Conservation (phyloP, 2,797 vertebrate species). For the Neopelma chrysocephalum region DNA sequence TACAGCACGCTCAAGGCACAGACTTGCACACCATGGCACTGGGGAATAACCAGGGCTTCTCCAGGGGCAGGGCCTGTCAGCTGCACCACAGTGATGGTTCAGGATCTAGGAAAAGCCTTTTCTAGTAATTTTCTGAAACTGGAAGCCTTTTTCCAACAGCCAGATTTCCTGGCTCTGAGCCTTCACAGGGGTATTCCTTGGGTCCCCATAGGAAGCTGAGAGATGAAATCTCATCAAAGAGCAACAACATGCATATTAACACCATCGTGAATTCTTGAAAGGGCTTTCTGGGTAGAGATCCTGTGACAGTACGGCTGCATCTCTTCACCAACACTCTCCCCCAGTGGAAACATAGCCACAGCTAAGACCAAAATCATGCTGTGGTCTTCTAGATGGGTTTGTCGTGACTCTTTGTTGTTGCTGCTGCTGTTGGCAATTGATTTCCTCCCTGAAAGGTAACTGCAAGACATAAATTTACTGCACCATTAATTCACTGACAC, state of each 20-base stretch:
- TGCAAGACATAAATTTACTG: background rate
- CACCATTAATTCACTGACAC: background rate
- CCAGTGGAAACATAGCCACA: background rate
- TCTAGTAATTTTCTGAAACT: background rate
- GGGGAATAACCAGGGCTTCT: background rate
- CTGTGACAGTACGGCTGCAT: background rate
- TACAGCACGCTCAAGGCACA: background rate
- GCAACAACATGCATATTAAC: background rate
- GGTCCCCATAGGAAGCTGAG: background rate
- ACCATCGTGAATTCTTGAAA: background rate
- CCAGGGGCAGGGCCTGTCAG: background rate
- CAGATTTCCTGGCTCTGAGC: background rate
- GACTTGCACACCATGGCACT: fast-evolving
- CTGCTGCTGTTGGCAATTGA: background rate
- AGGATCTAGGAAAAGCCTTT: background rate
- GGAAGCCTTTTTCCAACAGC: background rate
- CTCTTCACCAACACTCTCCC: background rate
- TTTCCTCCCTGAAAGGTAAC: background rate
- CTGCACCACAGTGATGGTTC: background rate
- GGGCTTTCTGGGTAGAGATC: background rate
- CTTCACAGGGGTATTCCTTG: background rate
- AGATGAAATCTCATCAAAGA: background rate
- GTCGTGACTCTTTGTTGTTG: background rate
- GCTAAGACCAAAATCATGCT: background rate
- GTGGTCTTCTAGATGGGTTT: background rate